phyloP scores from a whole-genome alignment of 2,888 invertebrate species.

The Rosalia funebris region DNA sequence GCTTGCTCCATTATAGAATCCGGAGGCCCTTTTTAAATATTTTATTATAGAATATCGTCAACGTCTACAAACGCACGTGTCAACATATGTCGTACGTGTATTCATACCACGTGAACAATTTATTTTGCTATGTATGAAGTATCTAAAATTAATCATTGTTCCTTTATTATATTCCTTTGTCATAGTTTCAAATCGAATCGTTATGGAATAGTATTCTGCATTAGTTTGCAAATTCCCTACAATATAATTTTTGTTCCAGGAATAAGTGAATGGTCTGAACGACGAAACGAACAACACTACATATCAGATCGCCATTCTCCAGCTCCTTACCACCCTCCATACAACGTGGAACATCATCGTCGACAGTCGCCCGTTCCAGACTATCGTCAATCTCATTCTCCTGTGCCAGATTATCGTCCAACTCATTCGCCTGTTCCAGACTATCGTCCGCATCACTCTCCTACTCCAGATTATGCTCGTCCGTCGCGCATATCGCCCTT shows the following conservation, averaged over 20 bases:
- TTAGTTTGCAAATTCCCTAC: too few species aligned
- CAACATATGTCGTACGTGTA: too few species aligned
- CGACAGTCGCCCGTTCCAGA: conserved; percentile 47
- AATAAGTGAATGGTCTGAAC: conserved; percentile 82
- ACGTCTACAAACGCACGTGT: too few species aligned
- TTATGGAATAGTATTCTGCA: too few species aligned
- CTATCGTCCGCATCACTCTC: conserved; percentile 38
- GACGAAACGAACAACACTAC: conserved; percentile 57
- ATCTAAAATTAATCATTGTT: too few species aligned
- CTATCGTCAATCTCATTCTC: conserved; percentile 47
- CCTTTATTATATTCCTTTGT: too few species aligned
- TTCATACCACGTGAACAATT: too few species aligned
- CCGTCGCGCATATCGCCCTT: conserved; percentile 46
- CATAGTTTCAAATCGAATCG: too few species aligned
- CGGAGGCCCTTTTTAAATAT: too few species aligned
- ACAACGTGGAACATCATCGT: conserved; percentile 35
- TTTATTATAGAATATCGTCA: too few species aligned
- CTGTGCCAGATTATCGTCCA: conserved; percentile 49
- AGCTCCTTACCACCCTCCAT: conserved; percentile 39
- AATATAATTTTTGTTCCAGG: conserved; percentile 67
- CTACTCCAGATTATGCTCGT: conserved; percentile 45
- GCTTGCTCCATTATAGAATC: too few species aligned
- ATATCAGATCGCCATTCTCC: conserved; percentile 43
- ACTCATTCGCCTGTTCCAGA: conserved; percentile 47
- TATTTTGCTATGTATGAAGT: too few species aligned